Evolutionary conservation across 2,797 vertebrate species (phyloP).

Genomic region (Apogon hyalosoma): DNA sequence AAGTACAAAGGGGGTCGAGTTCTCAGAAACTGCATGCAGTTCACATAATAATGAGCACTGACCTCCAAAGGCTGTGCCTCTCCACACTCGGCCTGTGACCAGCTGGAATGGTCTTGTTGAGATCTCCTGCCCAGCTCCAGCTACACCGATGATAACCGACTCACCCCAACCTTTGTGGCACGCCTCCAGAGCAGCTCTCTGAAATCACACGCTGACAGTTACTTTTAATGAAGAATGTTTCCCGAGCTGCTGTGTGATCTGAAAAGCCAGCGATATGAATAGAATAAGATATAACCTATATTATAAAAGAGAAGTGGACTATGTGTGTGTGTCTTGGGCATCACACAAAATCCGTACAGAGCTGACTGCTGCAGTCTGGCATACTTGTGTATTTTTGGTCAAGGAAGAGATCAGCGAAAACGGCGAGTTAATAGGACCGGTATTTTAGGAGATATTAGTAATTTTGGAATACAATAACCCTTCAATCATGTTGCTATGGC

Average conservation of each 20-base stretch:
- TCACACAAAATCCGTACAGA: no score
- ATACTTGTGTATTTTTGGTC: no score
- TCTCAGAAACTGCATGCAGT: neutral
- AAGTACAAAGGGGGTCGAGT: neutral
- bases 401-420: no score
- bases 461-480: no score
- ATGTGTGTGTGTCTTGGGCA: no score
- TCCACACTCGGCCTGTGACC: slow-evolving; percentile 95
- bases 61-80: slow-evolving; percentile 97
- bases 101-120: slow-evolving; percentile 96
- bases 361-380: no score
- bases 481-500: no score
- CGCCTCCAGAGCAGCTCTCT: slow-evolving; percentile 95
- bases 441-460: no score
- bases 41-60: slow-evolving; percentile 27
- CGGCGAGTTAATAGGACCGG: no score
- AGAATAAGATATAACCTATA: no score
- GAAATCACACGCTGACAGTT: slow-evolving; percentile 32
- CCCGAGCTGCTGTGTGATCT: neutral
- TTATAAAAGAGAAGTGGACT: no score
- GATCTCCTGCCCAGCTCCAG: slow-evolving; percentile 93
- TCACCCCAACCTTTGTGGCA: slow-evolving; percentile 98
- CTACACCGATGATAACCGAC: slow-evolving; percentile 94
- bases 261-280: no score
- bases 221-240: neutral